These are phyloP conservation scores for Callopanchax toddi DNA, from an alignment of 2,113 vertebrate species.

Conservation along the genomic window DNA sequence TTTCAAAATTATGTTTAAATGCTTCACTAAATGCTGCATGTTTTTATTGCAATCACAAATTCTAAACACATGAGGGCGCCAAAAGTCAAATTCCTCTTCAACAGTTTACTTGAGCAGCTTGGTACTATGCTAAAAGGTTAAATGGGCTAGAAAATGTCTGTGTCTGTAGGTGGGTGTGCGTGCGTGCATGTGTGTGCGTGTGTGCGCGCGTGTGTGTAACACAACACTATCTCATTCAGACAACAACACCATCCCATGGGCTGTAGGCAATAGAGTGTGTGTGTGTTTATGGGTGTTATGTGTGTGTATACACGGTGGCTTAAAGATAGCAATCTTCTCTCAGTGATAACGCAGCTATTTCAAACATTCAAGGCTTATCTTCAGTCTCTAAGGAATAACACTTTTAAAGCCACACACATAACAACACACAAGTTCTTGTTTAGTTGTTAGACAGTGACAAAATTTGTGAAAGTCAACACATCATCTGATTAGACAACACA, in stretches of 20 bases:
- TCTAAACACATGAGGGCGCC: constrained; percentile 45
- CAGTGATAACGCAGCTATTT: constrained; percentile 48
- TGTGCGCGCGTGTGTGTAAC: neutral
- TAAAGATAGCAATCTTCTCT: constrained; percentile 45
- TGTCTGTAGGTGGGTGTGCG: constrained; percentile 9
- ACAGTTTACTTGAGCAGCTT: neutral
- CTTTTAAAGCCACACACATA: constrained; percentile 6
- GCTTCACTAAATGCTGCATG: neutral
- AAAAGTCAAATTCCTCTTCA: neutral
- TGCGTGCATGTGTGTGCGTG: constrained; percentile 5
- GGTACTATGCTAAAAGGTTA: constrained; percentile 6
- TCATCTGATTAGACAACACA: constrained; percentile 48
- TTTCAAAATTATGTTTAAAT: no score
- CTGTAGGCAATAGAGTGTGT: constrained; percentile 28
- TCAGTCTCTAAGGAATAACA: constrained; percentile 39
- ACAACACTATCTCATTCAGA: constrained; percentile 23
- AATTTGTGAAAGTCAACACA: no score
- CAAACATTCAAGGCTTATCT: constrained; percentile 55
- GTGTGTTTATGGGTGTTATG: constrained; percentile 16
- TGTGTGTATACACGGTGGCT: neutral
- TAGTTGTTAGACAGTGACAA: no score
- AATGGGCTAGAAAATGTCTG: constrained; percentile 53
- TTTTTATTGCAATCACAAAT: constrained; percentile 9
- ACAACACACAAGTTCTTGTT: constrained; percentile 26
- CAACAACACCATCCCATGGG: constrained; percentile 31